phyloP scores from a whole-genome alignment of 2,888 invertebrate genomes.

The Macrosiphum euphorbiae region DNA sequence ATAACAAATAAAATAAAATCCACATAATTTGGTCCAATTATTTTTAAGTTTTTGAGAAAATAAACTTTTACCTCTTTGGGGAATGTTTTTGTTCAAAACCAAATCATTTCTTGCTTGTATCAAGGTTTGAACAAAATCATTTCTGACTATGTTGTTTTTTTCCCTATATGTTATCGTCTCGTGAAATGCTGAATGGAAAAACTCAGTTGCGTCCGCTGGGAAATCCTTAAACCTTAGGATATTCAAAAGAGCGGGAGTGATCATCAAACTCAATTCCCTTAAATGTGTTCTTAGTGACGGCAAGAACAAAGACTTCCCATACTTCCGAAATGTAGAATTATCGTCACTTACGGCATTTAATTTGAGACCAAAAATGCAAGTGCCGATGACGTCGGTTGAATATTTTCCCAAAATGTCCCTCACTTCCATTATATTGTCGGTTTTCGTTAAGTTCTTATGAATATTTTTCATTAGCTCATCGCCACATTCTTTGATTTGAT shows the following conservation, averaged over 20 bases:
- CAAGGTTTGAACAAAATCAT: conserved; percentile 66
- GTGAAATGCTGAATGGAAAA: conserved; percentile 59
- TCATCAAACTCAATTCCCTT: conserved; percentile 64
- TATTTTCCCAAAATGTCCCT: conserved; percentile 71
- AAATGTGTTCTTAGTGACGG: conserved; percentile 69
- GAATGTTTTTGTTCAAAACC: conserved; percentile 11
- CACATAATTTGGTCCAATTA: neutral
- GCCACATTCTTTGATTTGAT: conserved; percentile 71
- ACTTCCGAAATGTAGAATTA: conserved; percentile 70
- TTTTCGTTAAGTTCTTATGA: neutral
- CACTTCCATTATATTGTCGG: conserved; percentile 69
- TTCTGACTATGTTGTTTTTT: conserved; percentile 64
- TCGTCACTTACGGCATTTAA: conserved; percentile 70
- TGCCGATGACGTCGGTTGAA: conserved; percentile 72
- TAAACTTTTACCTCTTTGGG: neutral
- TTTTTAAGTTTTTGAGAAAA: neutral
- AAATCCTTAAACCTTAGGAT: conserved; percentile 66
- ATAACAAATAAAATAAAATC: neutral
- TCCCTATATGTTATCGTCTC: conserved; percentile 65
- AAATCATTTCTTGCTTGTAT: conserved; percentile 63
- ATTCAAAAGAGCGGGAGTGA: conserved; percentile 66
- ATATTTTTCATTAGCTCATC: conserved; percentile 68
- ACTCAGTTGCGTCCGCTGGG: conserved; percentile 59
- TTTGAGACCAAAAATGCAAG: conserved; percentile 72
- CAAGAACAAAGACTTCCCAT: conserved; percentile 70